phyloP scores from a whole-genome alignment of 2,797 vertebrate genomes.

The Rachycentron canadum region DNA sequence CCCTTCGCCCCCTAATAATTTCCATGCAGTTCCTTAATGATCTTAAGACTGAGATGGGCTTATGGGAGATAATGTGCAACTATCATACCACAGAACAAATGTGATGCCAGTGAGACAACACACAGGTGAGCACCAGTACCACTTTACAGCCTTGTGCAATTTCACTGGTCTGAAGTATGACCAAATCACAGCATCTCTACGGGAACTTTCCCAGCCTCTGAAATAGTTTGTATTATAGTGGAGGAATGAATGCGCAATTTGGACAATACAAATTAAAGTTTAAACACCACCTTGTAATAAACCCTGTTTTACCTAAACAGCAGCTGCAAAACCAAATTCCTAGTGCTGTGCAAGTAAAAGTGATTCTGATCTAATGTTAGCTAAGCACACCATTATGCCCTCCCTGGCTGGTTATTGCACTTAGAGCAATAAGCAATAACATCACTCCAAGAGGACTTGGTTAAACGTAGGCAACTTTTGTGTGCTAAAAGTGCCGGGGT shows the following conservation, averaged over 20 bases:
- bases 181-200: slow-evolving; percentile 1
- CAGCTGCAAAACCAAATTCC: slow-evolving; percentile 46
- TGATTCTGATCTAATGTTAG: slow-evolving; percentile 71
- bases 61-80: slow-evolving; percentile 1
- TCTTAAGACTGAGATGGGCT: background rate
- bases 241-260: slow-evolving; percentile 9
- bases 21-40: background rate
- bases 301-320: slow-evolving; percentile 38
- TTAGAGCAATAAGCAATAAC: slow-evolving; percentile 76
- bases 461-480: slow-evolving; percentile 78
- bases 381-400: slow-evolving; percentile 75
- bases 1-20: slow-evolving; percentile 3
- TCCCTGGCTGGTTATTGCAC: slow-evolving; percentile 72
- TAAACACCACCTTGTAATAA: slow-evolving; percentile 37
- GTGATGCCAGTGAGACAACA: background rate
- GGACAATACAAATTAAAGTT: slow-evolving; percentile 31
- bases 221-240: slow-evolving; percentile 20
- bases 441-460: slow-evolving; percentile 68
- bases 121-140: background rate
- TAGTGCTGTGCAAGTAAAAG: slow-evolving; percentile 49
- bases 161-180: slow-evolving; percentile 9
- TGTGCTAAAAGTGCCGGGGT: slow-evolving; percentile 75
- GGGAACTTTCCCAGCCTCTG: slow-evolving; percentile 1
- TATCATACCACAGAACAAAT: background rate
- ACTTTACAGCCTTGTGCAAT: background rate